Conservation (phyloP, 1,140 invertebrate species). For the Cheumatopsyche charites region DNA sequence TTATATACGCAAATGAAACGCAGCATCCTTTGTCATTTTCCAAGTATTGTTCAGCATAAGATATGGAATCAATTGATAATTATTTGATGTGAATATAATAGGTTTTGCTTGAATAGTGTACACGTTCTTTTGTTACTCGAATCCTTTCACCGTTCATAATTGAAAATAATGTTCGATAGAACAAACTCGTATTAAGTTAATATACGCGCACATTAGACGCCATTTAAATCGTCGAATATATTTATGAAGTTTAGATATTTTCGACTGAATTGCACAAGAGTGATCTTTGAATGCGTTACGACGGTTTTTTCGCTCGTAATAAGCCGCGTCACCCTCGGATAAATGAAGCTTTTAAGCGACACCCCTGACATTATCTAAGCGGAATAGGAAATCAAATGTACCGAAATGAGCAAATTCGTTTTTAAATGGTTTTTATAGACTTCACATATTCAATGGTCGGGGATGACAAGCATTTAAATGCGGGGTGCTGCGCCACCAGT, state of each 20-base stretch:
- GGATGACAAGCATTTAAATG: slow-evolving; percentile 46
- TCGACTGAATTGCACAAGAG: too few relatives aligned
- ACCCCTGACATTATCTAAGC: slow-evolving; percentile 31
- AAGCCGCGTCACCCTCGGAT: slow-evolving; percentile 18
- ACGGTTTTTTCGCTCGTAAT: not conserved
- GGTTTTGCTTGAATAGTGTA: slow-evolving; percentile 9
- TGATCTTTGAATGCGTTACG: too few relatives aligned
- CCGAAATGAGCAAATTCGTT: slow-evolving; percentile 48
- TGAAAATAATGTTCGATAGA: not conserved
- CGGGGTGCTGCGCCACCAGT: slow-evolving; percentile 20
- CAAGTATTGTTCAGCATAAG: not conserved
- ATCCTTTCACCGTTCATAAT: slow-evolving; percentile 14
- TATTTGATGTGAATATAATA: slow-evolving; percentile 42
- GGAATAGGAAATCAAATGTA: slow-evolving; percentile 46
- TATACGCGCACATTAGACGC: not conserved
- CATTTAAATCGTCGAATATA: not conserved
- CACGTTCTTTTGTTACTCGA: slow-evolving; percentile 1
- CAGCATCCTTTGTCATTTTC: slow-evolving; percentile 4
- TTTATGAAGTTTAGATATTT: not conserved
- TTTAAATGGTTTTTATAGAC: slow-evolving; percentile 47
- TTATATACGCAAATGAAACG: not conserved
- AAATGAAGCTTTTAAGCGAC: slow-evolving; percentile 36
- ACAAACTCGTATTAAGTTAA: not conserved
- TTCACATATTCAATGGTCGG: slow-evolving; percentile 39
- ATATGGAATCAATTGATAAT: slow-evolving; percentile 38